Base-by-base conservation (phyloP, 2,888 invertebrate species). In the Bibio marci region DNA sequence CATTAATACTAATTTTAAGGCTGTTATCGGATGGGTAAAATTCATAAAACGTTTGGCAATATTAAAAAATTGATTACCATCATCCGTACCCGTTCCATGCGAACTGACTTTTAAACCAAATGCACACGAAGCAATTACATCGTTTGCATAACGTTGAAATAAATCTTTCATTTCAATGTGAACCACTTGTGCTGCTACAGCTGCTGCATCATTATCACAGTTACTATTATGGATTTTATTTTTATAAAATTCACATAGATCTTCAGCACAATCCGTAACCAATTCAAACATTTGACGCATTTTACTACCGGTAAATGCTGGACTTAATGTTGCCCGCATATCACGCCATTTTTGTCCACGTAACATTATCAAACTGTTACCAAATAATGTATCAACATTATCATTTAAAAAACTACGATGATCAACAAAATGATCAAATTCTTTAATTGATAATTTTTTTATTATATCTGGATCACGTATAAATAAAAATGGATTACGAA, bases 61-160 rank as follows among this genome's bases (percentile, higher is more conserved):
- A 19, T 48, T 37, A 45, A 66, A 73, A 49, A 75, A 74, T 22
- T 64, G 52, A 45, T 73, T 72, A 15, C 66, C 46, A 15, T 49
- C 52, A 1, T 68, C 56, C 3, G 49, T 47, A n/a, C n/a, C n/a
- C n/a, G n/a, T n/a, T n/a, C n/a, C n/a, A 3, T 65, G 50, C 0
- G 70, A 70, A 50, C 70, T 8, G n/a, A 33, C 57, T 40, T 63
- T 58, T 2, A 69, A 47, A 0, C 69, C 70, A 44, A 67, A 69
- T 2, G 65, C 68, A 17, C 63, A 59, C 1, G 65, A 59, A 0
- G 69, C 70, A 37, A 71, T 69, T 2, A 70, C 66, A 46, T 70
- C 69, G 41, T 64, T 68, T 2, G 65, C 53, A 42, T 58, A 66
- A 8, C 66, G 55, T 2, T 61, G 58, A 2, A 60, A 59, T 3